A percentile compares a stretch with the other conserved stretches of the same genome.
phyloP scores from a whole-genome alignment of 2,797 vertebrate species.

The Hyperoplus lanceolatus region DNA sequence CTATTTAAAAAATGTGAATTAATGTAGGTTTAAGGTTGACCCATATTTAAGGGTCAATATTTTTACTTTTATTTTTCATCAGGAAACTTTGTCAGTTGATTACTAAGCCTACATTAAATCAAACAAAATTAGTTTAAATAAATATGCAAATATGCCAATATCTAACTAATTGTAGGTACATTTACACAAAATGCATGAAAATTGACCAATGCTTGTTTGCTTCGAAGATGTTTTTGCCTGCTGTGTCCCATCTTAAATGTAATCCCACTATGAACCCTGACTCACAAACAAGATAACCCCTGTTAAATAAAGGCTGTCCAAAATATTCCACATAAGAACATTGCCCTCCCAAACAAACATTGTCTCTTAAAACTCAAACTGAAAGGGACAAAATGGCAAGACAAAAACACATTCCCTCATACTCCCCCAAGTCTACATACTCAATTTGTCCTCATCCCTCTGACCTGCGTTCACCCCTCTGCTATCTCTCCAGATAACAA shows the following conservation, averaged over 20 bases:
- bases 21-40: neutral
- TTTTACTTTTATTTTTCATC: too few species aligned
- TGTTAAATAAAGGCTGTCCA: neutral
- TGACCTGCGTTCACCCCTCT: constrained; percentile 42
- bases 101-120: too few species aligned
- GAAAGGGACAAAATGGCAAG: constrained; percentile 6
- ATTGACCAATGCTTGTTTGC: too few species aligned
- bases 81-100: too few species aligned
- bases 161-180: too few species aligned
- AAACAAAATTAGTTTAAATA: too few species aligned
- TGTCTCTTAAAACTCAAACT: neutral
- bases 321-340: constrained; percentile 14
- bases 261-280: neutral
- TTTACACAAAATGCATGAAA: too few species aligned
- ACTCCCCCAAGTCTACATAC: constrained; percentile 8
- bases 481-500: constrained; percentile 49
- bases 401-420: constrained; percentile 10
- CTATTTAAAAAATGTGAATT: neutral
- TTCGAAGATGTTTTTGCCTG: too few species aligned
- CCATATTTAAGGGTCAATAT: too few species aligned
- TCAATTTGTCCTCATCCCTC: constrained; percentile 37
- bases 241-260: neutral
- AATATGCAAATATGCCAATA: too few species aligned
- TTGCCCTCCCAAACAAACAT: neutral
- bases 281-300: constrained; percentile 8